Evolutionary conservation across 1,140 invertebrate genomes (phyloP), one percentile per base, ranked within the genome.

Genomic region (Bombus terrestris): DNA sequence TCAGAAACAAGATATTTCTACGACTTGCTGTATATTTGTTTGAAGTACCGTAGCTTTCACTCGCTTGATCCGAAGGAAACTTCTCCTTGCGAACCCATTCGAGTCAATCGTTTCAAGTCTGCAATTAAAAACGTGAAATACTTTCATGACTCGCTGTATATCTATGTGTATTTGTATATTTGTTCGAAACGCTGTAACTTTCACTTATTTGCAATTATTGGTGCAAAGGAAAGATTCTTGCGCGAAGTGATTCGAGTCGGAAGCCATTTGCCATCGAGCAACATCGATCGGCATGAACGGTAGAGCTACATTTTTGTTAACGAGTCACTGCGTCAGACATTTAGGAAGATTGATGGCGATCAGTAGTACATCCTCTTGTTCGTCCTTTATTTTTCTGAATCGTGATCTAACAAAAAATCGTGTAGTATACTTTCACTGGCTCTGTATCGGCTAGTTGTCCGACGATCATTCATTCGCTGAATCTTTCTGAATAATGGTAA

Each of bases 271-370:
- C 78, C 71, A 71, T 28, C 37, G 37, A 35, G 22, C 32, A 66
- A 37, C 72, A 81, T 88, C 78, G 75, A 57, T 87, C 64, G 77
- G 64, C 28, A 75, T 59, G 72, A 75, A 80, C 57, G 66, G 37
- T 68, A 71, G 77, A 64, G 77, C 76, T 76, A 28, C 66, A 43
- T 83, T 85, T 76, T 77, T n/a, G 68, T 88, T 41, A 81, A 35
- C 72, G 77, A 88, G 85, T 89, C 62, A 68, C 62, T 82, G 83
- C 18, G n/a, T 15, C 35, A 68, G 68, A 64, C 68, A 47, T 18
- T 47, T 25, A 12, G 62, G 32, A 88, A 86, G 88, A 88, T 81
- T 80, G 78, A 89, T 89, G 78, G 37, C 59, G 35, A 69, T 83
- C 76, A 43, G n/a, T 35, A 10, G 47, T 64, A 84, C 37, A 76